Percentiles rank a stretch among this genome's conserved stretches.
Evolutionary conservation across 2,113 vertebrate genomes (phyloP).

Genomic region (Ovis canadensis): DNA sequence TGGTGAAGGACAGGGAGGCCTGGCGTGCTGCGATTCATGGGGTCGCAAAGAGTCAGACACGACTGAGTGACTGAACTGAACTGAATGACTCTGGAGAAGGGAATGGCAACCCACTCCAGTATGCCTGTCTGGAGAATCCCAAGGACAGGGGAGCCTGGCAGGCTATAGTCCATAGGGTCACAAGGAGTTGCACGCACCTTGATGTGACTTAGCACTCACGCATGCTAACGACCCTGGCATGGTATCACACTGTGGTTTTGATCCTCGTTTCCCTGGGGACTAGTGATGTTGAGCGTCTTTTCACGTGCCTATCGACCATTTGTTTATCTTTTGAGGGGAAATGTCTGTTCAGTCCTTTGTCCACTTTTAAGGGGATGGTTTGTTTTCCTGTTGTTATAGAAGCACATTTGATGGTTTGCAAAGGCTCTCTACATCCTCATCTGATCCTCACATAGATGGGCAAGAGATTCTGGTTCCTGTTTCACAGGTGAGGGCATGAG

Average conservation of each 20-base stretch:
- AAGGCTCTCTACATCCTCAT: not conserved
- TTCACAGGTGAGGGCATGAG: not conserved
- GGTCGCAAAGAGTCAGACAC: rapidly evolving
- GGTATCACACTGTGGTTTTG: not conserved
- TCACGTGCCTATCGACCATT: rapidly evolving
- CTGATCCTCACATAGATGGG: not conserved
- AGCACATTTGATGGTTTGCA: too few relatives aligned
- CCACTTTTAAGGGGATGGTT: too few relatives aligned
- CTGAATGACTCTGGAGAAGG: not conserved
- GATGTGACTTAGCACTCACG: not conserved
- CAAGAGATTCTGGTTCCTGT: not conserved
- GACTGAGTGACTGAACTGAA: not conserved
- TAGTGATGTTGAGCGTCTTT: not conserved
- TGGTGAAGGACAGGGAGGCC: not conserved
- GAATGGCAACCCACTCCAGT: not conserved
- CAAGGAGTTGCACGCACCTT: rapidly evolving
- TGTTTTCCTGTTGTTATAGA: not conserved
- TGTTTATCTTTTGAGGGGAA: not conserved
- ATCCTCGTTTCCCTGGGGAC: not conserved
- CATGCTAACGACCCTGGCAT: not conserved
- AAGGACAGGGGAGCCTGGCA: not conserved
- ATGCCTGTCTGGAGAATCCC: not conserved
- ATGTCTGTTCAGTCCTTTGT: not conserved
- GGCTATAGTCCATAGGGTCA: not conserved
- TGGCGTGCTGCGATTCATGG: rapidly evolving